A percentile compares a stretch with the other conserved stretches of the same genome.
Conservation (phyloP, 2,888 invertebrate genomes). For the Meteorus colon region DNA sequence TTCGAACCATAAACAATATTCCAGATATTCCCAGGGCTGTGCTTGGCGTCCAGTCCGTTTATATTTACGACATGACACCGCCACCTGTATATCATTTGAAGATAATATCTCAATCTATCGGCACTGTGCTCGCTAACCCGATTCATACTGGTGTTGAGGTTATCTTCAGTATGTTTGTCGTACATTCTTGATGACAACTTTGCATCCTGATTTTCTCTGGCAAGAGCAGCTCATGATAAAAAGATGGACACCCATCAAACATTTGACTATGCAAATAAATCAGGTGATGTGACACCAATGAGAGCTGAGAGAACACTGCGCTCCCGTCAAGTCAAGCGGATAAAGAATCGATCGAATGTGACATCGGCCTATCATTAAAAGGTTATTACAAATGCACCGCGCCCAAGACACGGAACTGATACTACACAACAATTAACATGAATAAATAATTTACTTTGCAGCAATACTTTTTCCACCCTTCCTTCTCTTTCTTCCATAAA, state of each 20-base stretch:
- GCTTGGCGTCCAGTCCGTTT: slow-evolving; percentile 25
- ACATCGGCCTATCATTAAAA: background rate
- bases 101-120: slow-evolving; percentile 16
- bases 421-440: background rate
- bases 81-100: slow-evolving; percentile 32
- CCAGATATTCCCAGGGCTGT: slow-evolving; percentile 29
- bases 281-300: background rate
- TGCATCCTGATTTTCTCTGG: no score
- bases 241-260: background rate
- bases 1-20: slow-evolving; percentile 33
- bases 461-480: background rate
- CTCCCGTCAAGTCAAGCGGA: background rate
- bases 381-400: slow-evolving; percentile 1
- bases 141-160: slow-evolving; percentile 31
- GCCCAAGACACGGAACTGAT: background rate
- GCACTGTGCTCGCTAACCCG: slow-evolving; percentile 10
- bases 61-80: slow-evolving; percentile 31
- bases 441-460: background rate
- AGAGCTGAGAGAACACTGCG: background rate
- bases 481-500: background rate
- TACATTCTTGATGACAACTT: slow-evolving; percentile 11
- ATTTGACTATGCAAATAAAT: background rate
- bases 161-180: slow-evolving; percentile 34
- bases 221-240: no score
- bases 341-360: background rate